Evolutionary conservation across 2,888 invertebrate genomes (phyloP).

Genomic region (Drosophila pegasa): DNA sequence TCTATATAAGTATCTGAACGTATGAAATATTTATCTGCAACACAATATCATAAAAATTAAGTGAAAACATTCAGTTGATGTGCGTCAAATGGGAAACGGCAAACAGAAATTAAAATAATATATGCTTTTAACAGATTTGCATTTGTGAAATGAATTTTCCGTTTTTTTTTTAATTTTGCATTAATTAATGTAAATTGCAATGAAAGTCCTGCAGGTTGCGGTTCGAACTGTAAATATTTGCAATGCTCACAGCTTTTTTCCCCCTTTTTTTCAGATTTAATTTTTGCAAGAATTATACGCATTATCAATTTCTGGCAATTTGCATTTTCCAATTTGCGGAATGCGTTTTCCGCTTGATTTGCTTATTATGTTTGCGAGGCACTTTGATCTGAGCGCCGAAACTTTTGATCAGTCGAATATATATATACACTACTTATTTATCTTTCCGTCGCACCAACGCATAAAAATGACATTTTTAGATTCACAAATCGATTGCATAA

Average conservation of each 20-base stretch:
- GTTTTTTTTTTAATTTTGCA: slow-evolving; percentile 19
- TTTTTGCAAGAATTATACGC: slow-evolving; percentile 47
- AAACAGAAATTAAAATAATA: slow-evolving; percentile 7
- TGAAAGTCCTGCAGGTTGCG: slow-evolving; percentile 14
- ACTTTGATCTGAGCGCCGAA: slow-evolving; percentile 60
- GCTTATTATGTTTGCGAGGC: slow-evolving; percentile 44
- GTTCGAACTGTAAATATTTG: slow-evolving; percentile 27
- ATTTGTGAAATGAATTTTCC: slow-evolving; percentile 25
- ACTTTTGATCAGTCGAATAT: slow-evolving; percentile 29
- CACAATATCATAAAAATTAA: slow-evolving; percentile 43
- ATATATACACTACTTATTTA: slow-evolving; percentile 8
- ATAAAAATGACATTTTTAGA: slow-evolving; percentile 40
- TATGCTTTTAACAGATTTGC: slow-evolving; percentile 30
- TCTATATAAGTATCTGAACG: not conserved
- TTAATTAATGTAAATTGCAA: slow-evolving; percentile 49
- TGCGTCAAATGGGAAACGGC: slow-evolving; percentile 15
- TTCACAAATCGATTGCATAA: slow-evolving; percentile 53
- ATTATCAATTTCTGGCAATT: slow-evolving; percentile 49
- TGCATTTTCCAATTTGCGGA: slow-evolving; percentile 63
- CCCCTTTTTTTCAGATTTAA: not conserved
- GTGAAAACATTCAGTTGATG: slow-evolving; percentile 43
- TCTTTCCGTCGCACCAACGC: slow-evolving; percentile 37
- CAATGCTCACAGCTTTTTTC: slow-evolving; percentile 27
- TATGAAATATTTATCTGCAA: slow-evolving; percentile 23
- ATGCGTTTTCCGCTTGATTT: slow-evolving; percentile 58